These are phyloP conservation scores for Drosophila peninsularis DNA, from an alignment of 2,888 invertebrate genomes.

Conservation along the genomic window DNA sequence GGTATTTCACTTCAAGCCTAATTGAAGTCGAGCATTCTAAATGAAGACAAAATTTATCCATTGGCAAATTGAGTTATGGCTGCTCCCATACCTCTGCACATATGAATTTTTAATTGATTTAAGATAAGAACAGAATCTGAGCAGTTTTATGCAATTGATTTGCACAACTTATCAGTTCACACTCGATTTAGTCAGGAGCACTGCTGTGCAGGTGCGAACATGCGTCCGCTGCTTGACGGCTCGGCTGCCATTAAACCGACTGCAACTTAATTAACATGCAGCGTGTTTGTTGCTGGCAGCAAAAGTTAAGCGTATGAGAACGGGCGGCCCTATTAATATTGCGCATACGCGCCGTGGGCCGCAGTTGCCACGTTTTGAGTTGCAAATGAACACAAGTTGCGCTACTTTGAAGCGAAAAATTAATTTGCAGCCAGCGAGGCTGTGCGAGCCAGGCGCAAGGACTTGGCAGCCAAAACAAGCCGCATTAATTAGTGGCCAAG, in stretches of 20 bases:
- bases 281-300: slow-evolving; percentile 1
- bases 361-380: slow-evolving; percentile 10
- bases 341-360: slow-evolving; percentile 50
- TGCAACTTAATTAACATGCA: slow-evolving; percentile 9
- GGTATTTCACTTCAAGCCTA: slow-evolving; percentile 11
- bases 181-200: not conserved
- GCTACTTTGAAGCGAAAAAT: slow-evolving; percentile 44
- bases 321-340: slow-evolving; percentile 18
- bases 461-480: slow-evolving; percentile 65
- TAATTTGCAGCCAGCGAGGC: slow-evolving; percentile 50
- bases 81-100: not conserved
- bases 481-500: slow-evolving; percentile 79
- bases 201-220: not conserved
- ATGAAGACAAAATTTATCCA: no score
- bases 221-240: slow-evolving; percentile 1
- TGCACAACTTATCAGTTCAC: not conserved
- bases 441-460: slow-evolving; percentile 26
- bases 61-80: not conserved
- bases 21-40: not conserved
- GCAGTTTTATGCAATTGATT: not conserved
- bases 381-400: slow-evolving; percentile 37
- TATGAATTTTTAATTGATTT: not conserved
- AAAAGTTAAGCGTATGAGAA: slow-evolving; percentile 6
- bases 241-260: not conserved
- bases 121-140: not conserved